Percentiles rank a stretch among this genome's conserved stretches.
These are phyloP conservation scores for Gallirallus australis DNA, from an alignment of 2,797 vertebrate species.

Conservation along the genomic window DNA sequence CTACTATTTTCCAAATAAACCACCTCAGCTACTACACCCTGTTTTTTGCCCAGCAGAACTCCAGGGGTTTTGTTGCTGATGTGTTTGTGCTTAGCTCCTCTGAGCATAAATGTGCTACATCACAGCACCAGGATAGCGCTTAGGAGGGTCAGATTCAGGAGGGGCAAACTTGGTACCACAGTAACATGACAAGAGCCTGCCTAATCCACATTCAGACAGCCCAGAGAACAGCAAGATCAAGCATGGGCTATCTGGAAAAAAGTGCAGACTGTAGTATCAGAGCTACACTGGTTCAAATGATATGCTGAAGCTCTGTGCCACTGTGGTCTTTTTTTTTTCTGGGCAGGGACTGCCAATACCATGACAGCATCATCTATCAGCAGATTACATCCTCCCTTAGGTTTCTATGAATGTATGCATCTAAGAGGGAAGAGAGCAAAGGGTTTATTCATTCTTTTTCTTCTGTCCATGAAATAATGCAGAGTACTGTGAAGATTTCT, in stretches of 20 bases:
- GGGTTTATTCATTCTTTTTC: not conserved
- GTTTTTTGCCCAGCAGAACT: not conserved
- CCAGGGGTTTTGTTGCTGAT: not conserved
- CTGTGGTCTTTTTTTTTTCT: not conserved
- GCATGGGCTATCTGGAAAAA: accelerated
- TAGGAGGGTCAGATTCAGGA: not conserved
- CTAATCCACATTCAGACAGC: not conserved
- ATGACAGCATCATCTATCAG: not conserved
- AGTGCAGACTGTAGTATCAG: not conserved
- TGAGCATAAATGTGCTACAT: not conserved
- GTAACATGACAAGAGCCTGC: not conserved
- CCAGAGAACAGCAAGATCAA: not conserved
- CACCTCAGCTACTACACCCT: not conserved
- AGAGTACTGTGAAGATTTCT: not conserved
- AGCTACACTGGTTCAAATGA: not conserved
- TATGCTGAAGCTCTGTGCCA: not conserved
- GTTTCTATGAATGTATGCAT: not conserved
- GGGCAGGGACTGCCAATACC: accelerated
- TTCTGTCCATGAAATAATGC: not conserved
- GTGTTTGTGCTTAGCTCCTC: not conserved
- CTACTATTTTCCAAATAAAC: not conserved
- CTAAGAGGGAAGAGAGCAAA: not conserved
- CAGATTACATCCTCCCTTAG: not conserved
- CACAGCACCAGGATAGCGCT: not conserved
- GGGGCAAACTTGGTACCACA: not conserved